Evolutionary conservation across 2,888 invertebrate species (phyloP), one percentile per base, ranked within the genome.

Genomic region (Epinotia nisella): DNA sequence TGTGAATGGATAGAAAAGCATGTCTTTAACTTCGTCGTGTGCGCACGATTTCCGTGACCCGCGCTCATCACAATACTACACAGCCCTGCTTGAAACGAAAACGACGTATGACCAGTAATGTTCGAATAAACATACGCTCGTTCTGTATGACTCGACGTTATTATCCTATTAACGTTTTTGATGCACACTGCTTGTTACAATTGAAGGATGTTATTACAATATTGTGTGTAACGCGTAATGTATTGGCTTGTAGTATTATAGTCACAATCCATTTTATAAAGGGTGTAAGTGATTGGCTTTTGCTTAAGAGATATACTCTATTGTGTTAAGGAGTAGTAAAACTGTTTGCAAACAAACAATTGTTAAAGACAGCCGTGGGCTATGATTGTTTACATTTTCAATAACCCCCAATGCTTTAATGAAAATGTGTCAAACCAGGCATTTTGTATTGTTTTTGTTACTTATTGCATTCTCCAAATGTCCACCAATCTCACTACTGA

Each of bases 1-100:
- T n/a, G 15, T 15, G n/a, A 49, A 49, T 49, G 3, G n/a, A n/a
- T 45, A 15, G 3, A 45, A 45, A 45, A 45, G 80, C 81, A 83
- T 79, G 80, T 83, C 78, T 78, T 77, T 74, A 80, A 75, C 77
- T 79, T 79, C 78, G 80, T 84, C 85, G 83, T 83, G 86, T 78
- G 78, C 76, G 79, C 85, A 86, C 85, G 86, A 83, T 79, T 76
- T 81, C 78, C 86, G 86, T 86, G 85, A 86, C 81, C 78, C 76
- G 80, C 79, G 74, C 74, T 77, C 76, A 74, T 72, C 72, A 62
- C 72, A 72, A 62, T 61, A 45, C 45, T 56, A 64, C 29, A 60
- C 41, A 51, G 35, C 3, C 29, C 24, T 58, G 17, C 41, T 17
- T 29, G 9, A 29, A 29, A 0, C 29, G 19, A 67, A 49, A 59